These are phyloP conservation scores for Caenorhabditis sinica DNA, from an alignment of 2,888 invertebrate species.

Conservation along the genomic window DNA sequence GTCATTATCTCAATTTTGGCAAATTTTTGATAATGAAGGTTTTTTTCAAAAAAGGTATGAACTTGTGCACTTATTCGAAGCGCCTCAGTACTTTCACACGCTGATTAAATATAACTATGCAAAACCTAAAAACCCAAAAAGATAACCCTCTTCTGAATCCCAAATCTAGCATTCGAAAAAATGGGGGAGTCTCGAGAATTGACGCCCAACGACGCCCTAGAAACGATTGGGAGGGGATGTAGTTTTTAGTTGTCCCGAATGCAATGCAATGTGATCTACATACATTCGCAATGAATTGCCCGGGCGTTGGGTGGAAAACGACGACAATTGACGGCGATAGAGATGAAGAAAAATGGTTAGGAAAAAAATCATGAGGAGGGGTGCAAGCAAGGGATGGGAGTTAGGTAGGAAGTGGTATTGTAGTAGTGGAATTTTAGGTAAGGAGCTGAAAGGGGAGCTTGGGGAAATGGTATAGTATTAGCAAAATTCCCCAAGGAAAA, in stretches of 20 bases:
- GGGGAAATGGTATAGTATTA: too few relatives aligned
- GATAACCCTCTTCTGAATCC: too few relatives aligned
- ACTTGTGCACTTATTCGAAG: too few relatives aligned
- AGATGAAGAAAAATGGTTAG: constrained; percentile 18
- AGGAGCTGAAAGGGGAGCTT: too few relatives aligned
- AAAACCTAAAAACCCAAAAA: too few relatives aligned
- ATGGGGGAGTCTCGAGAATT: neutral
- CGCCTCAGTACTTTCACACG: too few relatives aligned
- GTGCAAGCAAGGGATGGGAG: constrained; percentile 2
- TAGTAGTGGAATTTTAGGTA: too few relatives aligned
- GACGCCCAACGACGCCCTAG: constrained; percentile 44
- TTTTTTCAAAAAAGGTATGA: too few relatives aligned
- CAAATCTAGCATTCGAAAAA: neutral
- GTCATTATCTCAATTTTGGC: too few relatives aligned
- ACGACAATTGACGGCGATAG: constrained; percentile 31
- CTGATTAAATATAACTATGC: too few relatives aligned
- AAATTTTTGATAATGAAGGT: too few relatives aligned
- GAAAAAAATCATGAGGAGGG: neutral
- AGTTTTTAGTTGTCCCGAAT: constrained; percentile 16
- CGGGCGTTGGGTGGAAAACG: constrained; percentile 4
- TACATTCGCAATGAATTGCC: constrained; percentile 48
- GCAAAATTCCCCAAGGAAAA: too few relatives aligned
- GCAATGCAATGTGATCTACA: constrained; percentile 41
- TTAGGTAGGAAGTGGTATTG: neutral
- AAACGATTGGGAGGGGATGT: constrained; percentile 33